Evolutionary conservation across 2,797 vertebrate species (phyloP).

Genomic region (Pangasius krempfi): DNA sequence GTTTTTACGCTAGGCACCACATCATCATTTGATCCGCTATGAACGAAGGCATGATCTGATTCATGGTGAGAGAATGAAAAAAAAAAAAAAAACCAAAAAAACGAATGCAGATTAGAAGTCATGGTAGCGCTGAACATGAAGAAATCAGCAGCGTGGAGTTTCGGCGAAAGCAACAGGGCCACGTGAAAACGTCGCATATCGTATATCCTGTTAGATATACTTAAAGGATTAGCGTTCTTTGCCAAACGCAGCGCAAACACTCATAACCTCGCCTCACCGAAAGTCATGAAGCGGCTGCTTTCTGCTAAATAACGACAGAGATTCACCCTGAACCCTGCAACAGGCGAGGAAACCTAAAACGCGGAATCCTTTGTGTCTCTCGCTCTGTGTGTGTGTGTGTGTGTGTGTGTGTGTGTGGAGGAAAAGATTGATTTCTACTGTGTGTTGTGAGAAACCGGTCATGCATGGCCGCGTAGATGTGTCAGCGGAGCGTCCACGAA

Average conservation of each 20-base stretch:
- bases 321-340: conserved; percentile 8
- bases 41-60: not conserved
- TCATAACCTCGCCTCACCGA: not conserved
- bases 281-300: not conserved
- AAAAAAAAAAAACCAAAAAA: not conserved
- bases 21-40: not conserved
- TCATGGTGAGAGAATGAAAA: not conserved
- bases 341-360: conserved; percentile 8
- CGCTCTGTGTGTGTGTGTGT: not conserved
- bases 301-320: not conserved
- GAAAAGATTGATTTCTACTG: conserved; percentile 18
- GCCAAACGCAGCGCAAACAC: conserved; percentile 45
- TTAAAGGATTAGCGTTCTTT: conserved; percentile 68
- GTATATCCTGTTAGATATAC: conserved; percentile 71
- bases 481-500: conserved; percentile 1
- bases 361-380: not conserved
- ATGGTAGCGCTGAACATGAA: not conserved
- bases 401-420: not conserved
- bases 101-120: too few relatives aligned
- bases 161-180: conserved; percentile 55
- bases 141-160: not conserved
- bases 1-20: not conserved
- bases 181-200: conserved; percentile 58
- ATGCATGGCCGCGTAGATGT: conserved; percentile 13
- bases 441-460: conserved; percentile 25